These are phyloP conservation scores for Phenacoccus solenopsis DNA, from an alignment of 1,140 invertebrate species.

Conservation along the genomic window DNA sequence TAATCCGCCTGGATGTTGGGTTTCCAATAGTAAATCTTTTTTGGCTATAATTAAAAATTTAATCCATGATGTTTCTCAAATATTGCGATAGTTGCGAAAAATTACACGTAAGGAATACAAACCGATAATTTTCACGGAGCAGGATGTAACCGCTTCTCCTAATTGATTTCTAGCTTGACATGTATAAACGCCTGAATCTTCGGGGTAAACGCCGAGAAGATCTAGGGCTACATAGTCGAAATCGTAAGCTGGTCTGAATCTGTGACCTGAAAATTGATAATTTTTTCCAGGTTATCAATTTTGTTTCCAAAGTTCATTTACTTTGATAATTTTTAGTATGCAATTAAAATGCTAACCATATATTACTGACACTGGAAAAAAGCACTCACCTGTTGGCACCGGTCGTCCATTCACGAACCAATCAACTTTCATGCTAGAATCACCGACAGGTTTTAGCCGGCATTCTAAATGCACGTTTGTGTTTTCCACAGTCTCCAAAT, in stretches of 20 bases:
- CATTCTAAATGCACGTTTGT: conserved; percentile 88
- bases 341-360: background rate
- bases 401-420: conserved; percentile 92
- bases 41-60: conserved; percentile 42
- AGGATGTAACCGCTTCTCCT: conserved; percentile 88
- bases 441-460: conserved; percentile 82
- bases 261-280: conserved; percentile 49
- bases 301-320: background rate
- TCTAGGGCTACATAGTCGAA: conserved; percentile 96
- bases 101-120: conserved; percentile 24
- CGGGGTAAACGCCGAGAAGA: conserved; percentile 86
- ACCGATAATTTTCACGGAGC: conserved; percentile 66
- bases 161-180: conserved; percentile 82
- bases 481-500: conserved; percentile 81
- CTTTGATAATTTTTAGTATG: background rate
- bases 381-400: conserved; percentile 46
- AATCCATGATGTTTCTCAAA: background rate
- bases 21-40: conserved; percentile 69
- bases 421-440: conserved; percentile 88
- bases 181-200: conserved; percentile 92
- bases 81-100: background rate
- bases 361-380: too few relatives aligned
- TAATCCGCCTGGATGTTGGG: conserved; percentile 71
- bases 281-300: background rate
- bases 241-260: conserved; percentile 91